Conservation (phyloP, 2,888 invertebrate species). For the Aporophyla nigra region DNA sequence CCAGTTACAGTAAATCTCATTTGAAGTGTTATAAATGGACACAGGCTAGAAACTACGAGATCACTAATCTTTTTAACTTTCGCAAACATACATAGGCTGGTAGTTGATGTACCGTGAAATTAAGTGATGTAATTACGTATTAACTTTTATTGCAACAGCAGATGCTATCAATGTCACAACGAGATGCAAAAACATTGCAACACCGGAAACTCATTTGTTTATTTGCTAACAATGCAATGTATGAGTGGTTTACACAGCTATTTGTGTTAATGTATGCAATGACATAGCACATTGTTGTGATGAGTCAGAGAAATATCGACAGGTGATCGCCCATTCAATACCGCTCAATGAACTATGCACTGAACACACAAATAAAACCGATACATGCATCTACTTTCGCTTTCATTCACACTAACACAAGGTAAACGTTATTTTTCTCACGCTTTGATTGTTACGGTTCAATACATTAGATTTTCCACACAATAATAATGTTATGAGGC, state of each 20-base stretch:
- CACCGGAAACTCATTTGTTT: constrained; percentile 71
- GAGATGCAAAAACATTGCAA: constrained; percentile 61
- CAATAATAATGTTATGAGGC: constrained; percentile 48
- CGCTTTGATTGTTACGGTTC: constrained; percentile 64
- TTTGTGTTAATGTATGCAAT: constrained; percentile 68
- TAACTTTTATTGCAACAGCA: constrained; percentile 46
- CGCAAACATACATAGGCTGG: constrained; percentile 53
- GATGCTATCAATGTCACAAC: constrained; percentile 61
- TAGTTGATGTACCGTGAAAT: constrained; percentile 66
- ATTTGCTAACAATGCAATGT: constrained; percentile 57
- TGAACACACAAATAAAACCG: constrained; percentile 37
- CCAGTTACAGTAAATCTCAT: background rate
- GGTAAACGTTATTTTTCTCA: constrained; percentile 63
- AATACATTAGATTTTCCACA: constrained; percentile 63
- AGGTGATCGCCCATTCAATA: constrained; percentile 59
- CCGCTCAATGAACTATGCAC: constrained; percentile 50
- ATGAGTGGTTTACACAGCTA: constrained; percentile 62
- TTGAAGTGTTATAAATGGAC: background rate
- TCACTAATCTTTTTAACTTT: constrained; percentile 45
- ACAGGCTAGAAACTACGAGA: constrained; percentile 30
- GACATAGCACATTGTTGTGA: constrained; percentile 73
- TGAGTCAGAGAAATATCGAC: constrained; percentile 67
- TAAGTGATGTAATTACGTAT: constrained; percentile 61
- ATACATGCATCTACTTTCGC: constrained; percentile 50
- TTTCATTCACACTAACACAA: constrained; percentile 56